These are phyloP conservation scores for Caenorhabditis drosophilae DNA, from an alignment of 2,888 invertebrate species.

Conservation along the genomic window DNA sequence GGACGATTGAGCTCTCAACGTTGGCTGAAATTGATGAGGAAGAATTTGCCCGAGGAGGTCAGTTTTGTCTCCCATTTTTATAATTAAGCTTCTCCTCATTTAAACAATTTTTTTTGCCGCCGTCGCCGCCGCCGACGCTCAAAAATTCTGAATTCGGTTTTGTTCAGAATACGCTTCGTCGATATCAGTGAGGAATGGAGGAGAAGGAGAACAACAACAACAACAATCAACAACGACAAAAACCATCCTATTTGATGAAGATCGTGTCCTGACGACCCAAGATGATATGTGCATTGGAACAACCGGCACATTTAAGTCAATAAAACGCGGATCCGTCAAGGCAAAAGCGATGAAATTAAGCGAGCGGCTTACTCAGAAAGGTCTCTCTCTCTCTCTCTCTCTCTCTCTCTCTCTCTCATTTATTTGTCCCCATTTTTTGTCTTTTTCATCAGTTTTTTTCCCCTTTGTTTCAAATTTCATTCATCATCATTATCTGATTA, in stretches of 20 bases:
- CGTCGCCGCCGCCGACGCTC: neutral
- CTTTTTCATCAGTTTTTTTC: too few relatives aligned
- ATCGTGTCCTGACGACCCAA: conserved; percentile 15
- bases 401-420: too few relatives aligned
- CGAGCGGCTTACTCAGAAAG: conserved; percentile 29
- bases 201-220: too few relatives aligned
- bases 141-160: neutral
- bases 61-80: neutral
- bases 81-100: neutral
- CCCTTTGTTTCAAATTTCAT: too few relatives aligned
- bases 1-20: conserved; percentile 36
- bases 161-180: neutral
- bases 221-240: neutral
- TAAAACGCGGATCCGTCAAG: conserved; percentile 34
- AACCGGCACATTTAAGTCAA: conserved; percentile 23
- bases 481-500: too few relatives aligned
- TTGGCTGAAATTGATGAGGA: conserved; percentile 39
- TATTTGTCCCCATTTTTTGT: too few relatives aligned
- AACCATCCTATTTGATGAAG: neutral
- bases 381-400: too few relatives aligned
- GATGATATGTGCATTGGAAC: conserved; percentile 39
- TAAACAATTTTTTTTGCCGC: neutral
- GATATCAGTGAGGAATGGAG: neutral
- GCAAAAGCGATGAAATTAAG: conserved; percentile 34
- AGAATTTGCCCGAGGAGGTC: conserved; percentile 24